A percentile compares a stretch with the other conserved stretches of the same genome.
Conservation (phyloP, 2,113 vertebrate genomes). For the Lagopus leucura region DNA sequence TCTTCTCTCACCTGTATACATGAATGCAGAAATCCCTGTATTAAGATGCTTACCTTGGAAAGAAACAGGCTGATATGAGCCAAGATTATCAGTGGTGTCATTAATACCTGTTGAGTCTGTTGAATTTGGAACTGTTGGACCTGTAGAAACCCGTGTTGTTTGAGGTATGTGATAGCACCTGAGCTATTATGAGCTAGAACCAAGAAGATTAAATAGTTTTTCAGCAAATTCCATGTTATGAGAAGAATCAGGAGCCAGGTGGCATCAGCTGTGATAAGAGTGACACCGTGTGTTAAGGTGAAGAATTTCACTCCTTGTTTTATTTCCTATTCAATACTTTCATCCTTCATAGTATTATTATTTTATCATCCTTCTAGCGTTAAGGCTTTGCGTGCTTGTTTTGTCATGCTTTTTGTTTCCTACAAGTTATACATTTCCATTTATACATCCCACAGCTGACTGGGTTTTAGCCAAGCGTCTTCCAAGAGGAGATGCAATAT, state of each 20-base stretch:
- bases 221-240: background rate
- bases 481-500: background rate
- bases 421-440: background rate
- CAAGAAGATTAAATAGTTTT: background rate
- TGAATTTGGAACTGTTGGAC: background rate
- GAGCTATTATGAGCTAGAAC: background rate
- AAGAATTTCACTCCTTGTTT: background rate
- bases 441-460: background rate
- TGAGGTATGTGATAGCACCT: background rate
- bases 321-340: background rate
- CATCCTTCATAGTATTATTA: background rate
- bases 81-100: background rate
- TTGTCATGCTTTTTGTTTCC: background rate
- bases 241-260: background rate
- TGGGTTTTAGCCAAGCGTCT: background rate
- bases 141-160: background rate
- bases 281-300: slow-evolving; percentile 29
- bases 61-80: background rate
- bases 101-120: background rate
- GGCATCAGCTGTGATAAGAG: background rate
- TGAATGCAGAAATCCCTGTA: background rate
- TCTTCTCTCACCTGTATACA: background rate
- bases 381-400: background rate
- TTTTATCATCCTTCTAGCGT: background rate
- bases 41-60: background rate